These are phyloP conservation scores for Tachina fera DNA, from an alignment of 2,888 invertebrate species.

Conservation along the genomic window DNA sequence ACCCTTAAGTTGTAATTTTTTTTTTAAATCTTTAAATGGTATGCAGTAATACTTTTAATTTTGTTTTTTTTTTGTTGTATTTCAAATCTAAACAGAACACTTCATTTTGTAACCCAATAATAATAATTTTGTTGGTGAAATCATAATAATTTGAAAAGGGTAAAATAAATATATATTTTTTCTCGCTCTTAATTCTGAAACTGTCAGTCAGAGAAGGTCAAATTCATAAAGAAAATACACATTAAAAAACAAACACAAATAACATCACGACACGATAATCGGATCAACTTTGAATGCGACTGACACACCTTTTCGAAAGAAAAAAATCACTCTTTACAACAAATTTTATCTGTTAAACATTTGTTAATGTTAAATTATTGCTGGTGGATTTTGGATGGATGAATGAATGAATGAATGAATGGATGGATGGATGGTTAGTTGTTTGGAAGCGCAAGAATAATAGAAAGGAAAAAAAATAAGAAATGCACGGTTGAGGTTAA, in stretches of 20 bases:
- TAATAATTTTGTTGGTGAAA: conserved; percentile 38
- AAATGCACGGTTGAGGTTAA: conserved; percentile 49
- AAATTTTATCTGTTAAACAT: conserved; percentile 50
- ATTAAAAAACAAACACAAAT: conserved; percentile 43
- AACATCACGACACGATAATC: conserved; percentile 68
- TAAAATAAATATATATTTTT: conserved; percentile 22
- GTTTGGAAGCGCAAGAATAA: conserved; percentile 25
- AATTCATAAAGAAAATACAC: conserved; percentile 23
- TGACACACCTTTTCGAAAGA: conserved; percentile 59
- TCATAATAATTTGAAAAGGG: conserved; percentile 57
- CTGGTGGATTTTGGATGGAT: conserved; percentile 25
- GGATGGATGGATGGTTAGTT: conserved; percentile 37
- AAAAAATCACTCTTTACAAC: conserved; percentile 12
- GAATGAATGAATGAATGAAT: not conserved
- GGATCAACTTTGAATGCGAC: conserved; percentile 66
- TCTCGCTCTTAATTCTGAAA: not conserved
- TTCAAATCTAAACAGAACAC: conserved; percentile 40
- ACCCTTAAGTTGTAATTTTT: not conserved
- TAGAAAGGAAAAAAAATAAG: not conserved
- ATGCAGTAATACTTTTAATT: not conserved
- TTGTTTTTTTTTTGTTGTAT: conserved; percentile 7
- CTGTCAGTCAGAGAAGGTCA: conserved; percentile 52
- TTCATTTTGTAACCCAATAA: conserved; percentile 17
- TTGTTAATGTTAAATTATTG: conserved; percentile 57
- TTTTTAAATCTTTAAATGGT: conserved; percentile 13